Evolutionary conservation across 2,797 vertebrate species (phyloP), one percentile per base, ranked within the genome.

Genomic region (Trachurus trachurus): DNA sequence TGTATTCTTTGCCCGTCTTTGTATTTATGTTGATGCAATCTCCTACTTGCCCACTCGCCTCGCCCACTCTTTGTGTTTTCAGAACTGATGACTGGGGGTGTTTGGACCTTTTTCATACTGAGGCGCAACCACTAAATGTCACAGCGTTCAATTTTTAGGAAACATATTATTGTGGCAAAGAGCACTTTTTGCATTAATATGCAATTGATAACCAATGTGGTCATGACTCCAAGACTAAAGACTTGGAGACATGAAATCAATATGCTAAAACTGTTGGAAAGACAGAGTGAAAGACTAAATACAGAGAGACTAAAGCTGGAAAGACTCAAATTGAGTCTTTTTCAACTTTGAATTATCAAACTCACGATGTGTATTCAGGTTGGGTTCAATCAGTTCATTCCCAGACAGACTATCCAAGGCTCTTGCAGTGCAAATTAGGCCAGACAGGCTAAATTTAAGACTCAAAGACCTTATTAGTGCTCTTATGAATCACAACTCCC

Each of bases 361-460:
- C 22, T 66, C n/a, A 26, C 66, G 37, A 72, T 76, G 49, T 80
- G 45, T 52, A 70, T 80, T 90, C 62, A 88, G 71, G 66, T 89
- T 81, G 57, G 19, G 47, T 72, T 86, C n/a, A 84, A 71, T 77
- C 40, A 49, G 64, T 74, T 65, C 61, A 74, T 74, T 87, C 54
- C 66, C 66, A 77, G 50, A 19, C 39, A 78, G 62, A 83, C 45
- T 64, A 71, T 72, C 42, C 64, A 47, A 74, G 44, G 50, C 49
- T 59, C 42, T 59, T 71, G 29, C 37, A 66, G 74, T 61, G 53
- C 59, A 69, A 87, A 89, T 86, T 64, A 87, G 71, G 82, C 56
- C 84, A 87, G 53, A 73, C 52, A 56, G 47, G 66, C 73, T 87
- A 78, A 87, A 85, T 86, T 78, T 85, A 87, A 79, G 49, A 64